Evolutionary conservation across 35 echinoderm and acorn worm species (phyloP), one percentile per base, ranked within the genome.

Genomic region (Ophiothrix spiculata): DNA sequence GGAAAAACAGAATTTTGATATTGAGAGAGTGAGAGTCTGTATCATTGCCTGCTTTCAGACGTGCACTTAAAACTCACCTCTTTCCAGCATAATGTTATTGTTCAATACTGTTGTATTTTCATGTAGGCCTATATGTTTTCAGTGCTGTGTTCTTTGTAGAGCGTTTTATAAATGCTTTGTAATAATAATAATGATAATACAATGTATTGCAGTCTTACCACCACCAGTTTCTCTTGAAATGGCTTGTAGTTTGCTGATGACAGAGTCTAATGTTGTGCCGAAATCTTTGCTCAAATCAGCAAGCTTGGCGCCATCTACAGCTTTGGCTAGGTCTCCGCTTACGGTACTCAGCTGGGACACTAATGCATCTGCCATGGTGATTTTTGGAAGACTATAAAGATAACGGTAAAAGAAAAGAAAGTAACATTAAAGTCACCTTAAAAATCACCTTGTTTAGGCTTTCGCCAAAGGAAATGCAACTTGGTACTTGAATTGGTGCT

Each of bases 231-330:
- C 74, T 12, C n/a, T 31, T 8, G 74, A 28, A 8, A 76, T 11
- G 74, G 10, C 33, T 35, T 76, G 74, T 28, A 76, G n/a, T 35
- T 76, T 76, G 25, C 10, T 76, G n/a, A 76, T 76, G 74, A 76
- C 74, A 11, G 4, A 8, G 4, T 76, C 74, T 31, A 76, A 35
- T 11, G 33, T 76, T 12, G 6, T 28, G 8, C 4, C 29, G 33
- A 31, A 31, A 35, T 76, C 74, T 35, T 76, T 76, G 74, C 10
- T 76, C 74, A 76, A 8, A 76, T 76, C 74, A 76, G 8, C 29
- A 35, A 35, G 74, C 74, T 76, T 76, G n/a, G 29, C 74, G 33
- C 74, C n/a, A 8, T 76, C 74, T 76, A 35, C 74, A 76, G 74
- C 74, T 35, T 76, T 76, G 74, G n/a, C 8, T 12, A 76, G 11